These are phyloP conservation scores for Heptranchias perlo DNA, from an alignment of 2,113 vertebrate genomes.

Conservation along the genomic window DNA sequence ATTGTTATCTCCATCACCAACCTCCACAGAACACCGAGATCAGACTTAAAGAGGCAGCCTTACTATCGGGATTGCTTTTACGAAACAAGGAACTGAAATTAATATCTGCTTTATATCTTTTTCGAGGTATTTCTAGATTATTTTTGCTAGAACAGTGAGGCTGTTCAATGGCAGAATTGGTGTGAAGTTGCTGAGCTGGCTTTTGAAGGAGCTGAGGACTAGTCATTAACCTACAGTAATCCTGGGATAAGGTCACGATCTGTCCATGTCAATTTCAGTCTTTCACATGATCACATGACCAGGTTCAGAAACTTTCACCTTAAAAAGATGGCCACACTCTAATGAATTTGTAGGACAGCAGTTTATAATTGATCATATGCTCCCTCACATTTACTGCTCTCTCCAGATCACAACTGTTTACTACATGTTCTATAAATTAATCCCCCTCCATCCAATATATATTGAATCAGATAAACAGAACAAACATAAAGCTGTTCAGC, in stretches of 20 bases:
- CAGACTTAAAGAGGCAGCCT: no score
- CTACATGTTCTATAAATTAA: background rate
- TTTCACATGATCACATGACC: background rate
- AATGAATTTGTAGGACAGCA: background rate
- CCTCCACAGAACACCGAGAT: no score
- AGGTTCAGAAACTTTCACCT: background rate
- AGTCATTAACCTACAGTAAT: background rate
- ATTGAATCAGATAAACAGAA: background rate
- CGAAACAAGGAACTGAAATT: no score
- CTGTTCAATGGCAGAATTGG: background rate
- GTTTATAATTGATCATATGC: background rate
- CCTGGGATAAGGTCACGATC: background rate
- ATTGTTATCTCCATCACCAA: no score
- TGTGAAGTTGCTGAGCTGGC: background rate
- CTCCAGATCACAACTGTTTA: background rate
- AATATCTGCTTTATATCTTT: background rate
- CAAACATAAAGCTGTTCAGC: background rate
- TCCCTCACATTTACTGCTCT: background rate
- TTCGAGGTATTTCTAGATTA: background rate
- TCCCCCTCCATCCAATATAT: background rate
- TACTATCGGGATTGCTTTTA: no score
- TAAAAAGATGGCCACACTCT: background rate
- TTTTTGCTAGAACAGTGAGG: background rate
- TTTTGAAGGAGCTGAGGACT: background rate
- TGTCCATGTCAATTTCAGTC: background rate